These are phyloP conservation scores for Zapornia atra DNA, from an alignment of 2,113 vertebrate genomes.

Conservation along the genomic window DNA sequence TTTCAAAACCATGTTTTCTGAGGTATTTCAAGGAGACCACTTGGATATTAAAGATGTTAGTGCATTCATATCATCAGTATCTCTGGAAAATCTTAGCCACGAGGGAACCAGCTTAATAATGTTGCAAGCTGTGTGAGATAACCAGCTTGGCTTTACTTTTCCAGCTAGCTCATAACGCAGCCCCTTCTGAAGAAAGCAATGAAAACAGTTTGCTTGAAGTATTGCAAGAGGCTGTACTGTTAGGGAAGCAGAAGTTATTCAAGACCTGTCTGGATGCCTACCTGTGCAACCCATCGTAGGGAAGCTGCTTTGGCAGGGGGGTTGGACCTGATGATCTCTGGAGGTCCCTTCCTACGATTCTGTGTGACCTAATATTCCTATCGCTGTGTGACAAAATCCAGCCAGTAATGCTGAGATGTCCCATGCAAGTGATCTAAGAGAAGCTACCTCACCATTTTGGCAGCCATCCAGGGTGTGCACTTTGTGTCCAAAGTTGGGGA, in stretches of 20 bases:
- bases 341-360: too few species aligned
- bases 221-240: not conserved
- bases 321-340: too few species aligned
- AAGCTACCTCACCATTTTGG: slow-evolving; percentile 8
- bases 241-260: not conserved
- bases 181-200: not conserved
- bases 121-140: slow-evolving; percentile 29
- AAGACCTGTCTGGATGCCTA: too few species aligned
- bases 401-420: not conserved
- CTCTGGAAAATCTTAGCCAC: slow-evolving; percentile 23
- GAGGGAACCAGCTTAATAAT: not conserved
- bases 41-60: not conserved
- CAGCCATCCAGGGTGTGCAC: not conserved
- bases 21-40: not conserved
- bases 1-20: not conserved
- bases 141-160: slow-evolving; percentile 7
- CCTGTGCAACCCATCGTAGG: too few species aligned
- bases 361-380: not conserved
- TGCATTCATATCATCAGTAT: not conserved
- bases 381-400: not conserved
- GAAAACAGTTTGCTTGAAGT: not conserved
- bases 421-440: not conserved
- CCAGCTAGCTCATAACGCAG: not conserved
- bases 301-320: too few species aligned
- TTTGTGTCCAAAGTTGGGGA: not conserved